Percentiles rank a stretch among this genome's conserved stretches.
Conservation (phyloP, 2,797 vertebrate species). For the Lepus oiostolus region DNA sequence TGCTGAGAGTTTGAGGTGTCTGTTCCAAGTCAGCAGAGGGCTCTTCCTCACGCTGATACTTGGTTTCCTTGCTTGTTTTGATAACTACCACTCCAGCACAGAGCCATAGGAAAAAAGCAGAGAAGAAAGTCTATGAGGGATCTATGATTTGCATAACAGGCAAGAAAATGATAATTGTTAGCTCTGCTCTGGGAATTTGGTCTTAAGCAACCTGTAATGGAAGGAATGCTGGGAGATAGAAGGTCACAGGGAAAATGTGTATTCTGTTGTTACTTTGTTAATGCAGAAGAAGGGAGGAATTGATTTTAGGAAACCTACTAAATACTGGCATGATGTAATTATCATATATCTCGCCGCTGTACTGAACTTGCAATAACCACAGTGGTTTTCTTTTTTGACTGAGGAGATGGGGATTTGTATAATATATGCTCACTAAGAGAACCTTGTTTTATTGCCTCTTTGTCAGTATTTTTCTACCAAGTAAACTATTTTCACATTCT, state of each 20-base stretch:
- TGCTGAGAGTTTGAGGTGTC: neutral
- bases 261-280: neutral
- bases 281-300: neutral
- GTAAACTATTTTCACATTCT: neutral
- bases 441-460: neutral
- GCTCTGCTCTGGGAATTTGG: neutral
- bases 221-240: neutral
- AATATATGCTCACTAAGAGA: neutral
- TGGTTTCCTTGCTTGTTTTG: neutral
- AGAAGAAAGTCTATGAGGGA: neutral
- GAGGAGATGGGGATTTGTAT: neutral
- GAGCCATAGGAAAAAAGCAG: neutral
- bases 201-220: neutral
- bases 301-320: neutral
- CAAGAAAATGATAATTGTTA: neutral
- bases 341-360: neutral
- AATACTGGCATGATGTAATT: neutral
- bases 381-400: neutral
- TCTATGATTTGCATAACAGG: neutral
- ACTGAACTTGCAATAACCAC: neutral
- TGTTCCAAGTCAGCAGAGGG: neutral
- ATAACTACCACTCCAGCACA: neutral
- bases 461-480: neutral
- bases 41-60: neutral
- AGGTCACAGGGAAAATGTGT: neutral